Percentiles rank a stretch among this genome's conserved stretches.
Evolutionary conservation across 2,888 invertebrate genomes (phyloP).

Genomic region (Muscina levida): DNA sequence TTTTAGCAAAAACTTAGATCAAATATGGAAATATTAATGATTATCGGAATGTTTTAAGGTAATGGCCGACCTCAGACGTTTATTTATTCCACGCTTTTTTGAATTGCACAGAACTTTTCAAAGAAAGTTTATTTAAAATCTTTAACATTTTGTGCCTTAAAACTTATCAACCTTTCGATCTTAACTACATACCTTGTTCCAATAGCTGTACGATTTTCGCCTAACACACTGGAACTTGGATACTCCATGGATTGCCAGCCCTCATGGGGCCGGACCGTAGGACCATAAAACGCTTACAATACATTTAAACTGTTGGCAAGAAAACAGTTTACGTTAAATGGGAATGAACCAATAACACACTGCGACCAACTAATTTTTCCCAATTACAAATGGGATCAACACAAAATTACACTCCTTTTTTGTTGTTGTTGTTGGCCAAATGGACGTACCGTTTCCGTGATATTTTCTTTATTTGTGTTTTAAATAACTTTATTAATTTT

Average conservation of each 20-base stretch:
- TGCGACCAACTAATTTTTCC: constrained; percentile 50
- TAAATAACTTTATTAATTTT: too few species aligned
- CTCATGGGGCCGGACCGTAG: constrained; percentile 80
- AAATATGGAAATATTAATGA: too few species aligned
- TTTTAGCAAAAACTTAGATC: too few species aligned
- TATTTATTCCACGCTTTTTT: too few species aligned
- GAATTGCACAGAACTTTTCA: too few species aligned
- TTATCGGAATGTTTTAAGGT: too few species aligned
- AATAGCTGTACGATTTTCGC: constrained; percentile 47
- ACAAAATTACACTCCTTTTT: constrained; percentile 22
- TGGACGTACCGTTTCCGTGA: too few species aligned
- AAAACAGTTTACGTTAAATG: background rate
- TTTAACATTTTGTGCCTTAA: too few species aligned
- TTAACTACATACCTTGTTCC: constrained; percentile 20
- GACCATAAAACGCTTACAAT: constrained; percentile 77
- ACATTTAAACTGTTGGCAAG: constrained; percentile 77
- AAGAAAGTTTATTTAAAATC: too few species aligned
- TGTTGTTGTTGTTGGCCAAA: too few species aligned
- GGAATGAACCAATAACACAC: background rate
- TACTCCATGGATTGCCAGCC: constrained; percentile 80
- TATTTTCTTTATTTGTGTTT: background rate
- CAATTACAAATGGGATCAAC: background rate
- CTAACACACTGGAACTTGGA: constrained; percentile 78
- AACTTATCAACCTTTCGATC: too few species aligned
- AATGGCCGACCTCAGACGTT: too few species aligned